phyloP scores from a whole-genome alignment of 2,797 vertebrate species.

The Acanthis flammea region DNA sequence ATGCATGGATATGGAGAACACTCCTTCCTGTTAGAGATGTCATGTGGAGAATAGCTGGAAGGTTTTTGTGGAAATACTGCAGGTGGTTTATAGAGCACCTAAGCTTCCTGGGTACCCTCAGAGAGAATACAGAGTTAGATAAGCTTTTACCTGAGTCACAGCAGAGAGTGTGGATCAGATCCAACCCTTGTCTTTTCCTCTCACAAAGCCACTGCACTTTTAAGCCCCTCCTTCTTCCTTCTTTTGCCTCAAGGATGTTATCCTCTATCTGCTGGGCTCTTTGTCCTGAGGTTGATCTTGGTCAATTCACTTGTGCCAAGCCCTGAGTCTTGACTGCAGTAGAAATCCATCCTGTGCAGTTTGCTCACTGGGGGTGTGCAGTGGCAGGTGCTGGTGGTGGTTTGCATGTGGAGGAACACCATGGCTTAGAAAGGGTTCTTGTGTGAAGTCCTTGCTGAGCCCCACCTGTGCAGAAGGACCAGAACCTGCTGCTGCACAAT shows the following conservation, averaged over 20 bases:
- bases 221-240: neutral
- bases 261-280: neutral
- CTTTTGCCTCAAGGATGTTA: neutral
- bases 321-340: neutral
- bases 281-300: neutral
- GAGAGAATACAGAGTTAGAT: neutral
- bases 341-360: accelerated
- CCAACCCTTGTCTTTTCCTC: neutral
- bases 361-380: neutral
- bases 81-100: neutral
- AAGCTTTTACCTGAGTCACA: neutral
- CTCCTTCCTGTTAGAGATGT: neutral
- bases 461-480: neutral
- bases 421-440: neutral
- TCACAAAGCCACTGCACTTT: neutral
- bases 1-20: neutral
- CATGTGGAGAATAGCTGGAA: neutral
- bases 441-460: neutral
- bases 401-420: neutral
- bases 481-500: accelerated
- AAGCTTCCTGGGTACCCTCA: neutral
- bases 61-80: neutral
- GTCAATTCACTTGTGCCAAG: neutral
- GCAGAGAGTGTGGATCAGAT: neutral
- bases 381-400: neutral